Evolutionary conservation across 53 echinoderm and acorn worm genomes (phyloP), one percentile per base, ranked within the genome.

Genomic region (Hippasteria phrygiana): DNA sequence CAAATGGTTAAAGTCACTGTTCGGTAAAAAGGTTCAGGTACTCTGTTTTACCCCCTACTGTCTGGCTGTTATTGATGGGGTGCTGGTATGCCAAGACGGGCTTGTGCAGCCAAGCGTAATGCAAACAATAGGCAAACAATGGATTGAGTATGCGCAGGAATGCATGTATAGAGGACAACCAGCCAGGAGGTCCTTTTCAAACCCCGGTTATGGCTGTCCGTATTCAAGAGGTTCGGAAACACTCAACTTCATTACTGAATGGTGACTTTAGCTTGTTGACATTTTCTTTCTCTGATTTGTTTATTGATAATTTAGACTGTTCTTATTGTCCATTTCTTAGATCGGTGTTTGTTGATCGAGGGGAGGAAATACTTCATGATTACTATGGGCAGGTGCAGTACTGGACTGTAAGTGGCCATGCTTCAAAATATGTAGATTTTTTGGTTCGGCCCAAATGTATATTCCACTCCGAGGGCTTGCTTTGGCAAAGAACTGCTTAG

Each of bases 311-410:
- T 26, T 28, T 27, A 46, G 17, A 2, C 24, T 22, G 2, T 71
- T 5, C 5, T n/a, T 71, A 16, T 37, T 71, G 72, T 41, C 39
- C 51, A 29, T 50, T 78, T 56, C 88, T 50, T 78, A 99, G 99
- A 92, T 99, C 96, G 56, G 89, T 99, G 20, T 92, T 99, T 71
- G 77, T 99, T 83, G 96, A 93, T 73, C 94, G 99, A 38, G 96
- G 89, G 59, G 99, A 99, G 45, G 94, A 94, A 75, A 78, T 99
- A 42, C 95, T 99, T 38, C 99, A 99, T 88, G 96, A 96, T 93
- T 79, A 90, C 88, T 99, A 96, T 87, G 99, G 99, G 59, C 94
- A 93, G 87, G 94, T 88, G 76, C 90, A 96, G 2, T 99, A 96
- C 85, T 99, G 99, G 99, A 94, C 78, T 71, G 99, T 99, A 94